Conservation (phyloP, 2,797 vertebrate species). For the Dipus sagitta region DNA sequence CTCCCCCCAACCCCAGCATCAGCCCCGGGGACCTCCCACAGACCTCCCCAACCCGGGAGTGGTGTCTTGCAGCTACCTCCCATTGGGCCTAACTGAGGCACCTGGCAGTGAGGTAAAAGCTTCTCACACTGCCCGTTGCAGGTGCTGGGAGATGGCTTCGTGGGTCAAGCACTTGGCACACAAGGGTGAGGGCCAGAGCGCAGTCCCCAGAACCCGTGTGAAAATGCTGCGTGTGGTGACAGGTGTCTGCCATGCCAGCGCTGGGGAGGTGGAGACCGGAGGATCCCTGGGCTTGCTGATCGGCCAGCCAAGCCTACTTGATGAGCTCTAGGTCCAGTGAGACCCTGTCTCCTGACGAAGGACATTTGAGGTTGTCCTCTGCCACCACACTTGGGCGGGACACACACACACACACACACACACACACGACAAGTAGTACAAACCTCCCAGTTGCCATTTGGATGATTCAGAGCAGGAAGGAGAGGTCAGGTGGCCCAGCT, state of each 20-base stretch:
- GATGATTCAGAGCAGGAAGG: background rate
- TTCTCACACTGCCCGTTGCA: background rate
- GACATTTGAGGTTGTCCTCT: no score
- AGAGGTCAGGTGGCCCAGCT: background rate
- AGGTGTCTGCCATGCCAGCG: no score
- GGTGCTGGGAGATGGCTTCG: background rate
- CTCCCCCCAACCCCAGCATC: background rate
- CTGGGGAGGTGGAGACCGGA: rapidly evolving
- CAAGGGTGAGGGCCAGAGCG: background rate
- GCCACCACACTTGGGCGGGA: no score
- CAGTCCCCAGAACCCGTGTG: background rate
- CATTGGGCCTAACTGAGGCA: rapidly evolving
- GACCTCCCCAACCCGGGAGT: rapidly evolving
- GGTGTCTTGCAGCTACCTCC: background rate
- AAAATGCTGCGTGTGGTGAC: background rate
- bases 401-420: no score
- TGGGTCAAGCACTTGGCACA: background rate
- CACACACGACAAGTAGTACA: no score
- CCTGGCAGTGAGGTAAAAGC: rapidly evolving
- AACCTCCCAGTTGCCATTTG: rapidly evolving
- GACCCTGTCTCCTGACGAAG: no score
- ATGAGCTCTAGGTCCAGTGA: background rate
- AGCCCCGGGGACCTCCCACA: no score
- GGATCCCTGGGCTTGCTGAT: background rate
- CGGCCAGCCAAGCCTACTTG: background rate